A percentile compares a stretch with the other conserved stretches of the same genome.
Evolutionary conservation across 2,797 vertebrate species (phyloP).

Genomic region (Lutjanus argentimaculatus): DNA sequence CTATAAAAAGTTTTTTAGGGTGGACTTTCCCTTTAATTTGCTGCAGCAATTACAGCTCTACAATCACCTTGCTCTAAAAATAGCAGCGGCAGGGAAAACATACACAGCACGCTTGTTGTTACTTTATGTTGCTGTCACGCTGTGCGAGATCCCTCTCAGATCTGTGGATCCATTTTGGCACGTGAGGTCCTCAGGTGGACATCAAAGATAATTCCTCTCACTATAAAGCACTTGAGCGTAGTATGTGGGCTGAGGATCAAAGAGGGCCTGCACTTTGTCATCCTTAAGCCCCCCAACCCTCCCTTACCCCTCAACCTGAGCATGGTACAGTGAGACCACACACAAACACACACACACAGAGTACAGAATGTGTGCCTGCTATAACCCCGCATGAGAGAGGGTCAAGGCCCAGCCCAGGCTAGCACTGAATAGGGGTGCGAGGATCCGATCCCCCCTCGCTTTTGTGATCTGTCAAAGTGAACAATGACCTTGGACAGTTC

Average conservation of each 20-base stretch:
- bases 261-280: slow-evolving; percentile 75
- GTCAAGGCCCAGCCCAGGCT: slow-evolving; percentile 52
- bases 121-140: background rate
- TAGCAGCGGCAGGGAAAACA: background rate
- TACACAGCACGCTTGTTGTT: background rate
- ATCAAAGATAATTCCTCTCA: slow-evolving; percentile 68
- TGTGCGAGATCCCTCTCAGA: slow-evolving; percentile 28
- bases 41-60: slow-evolving; percentile 20
- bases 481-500: slow-evolving; percentile 75
- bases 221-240: slow-evolving; percentile 55
- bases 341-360: slow-evolving; percentile 58
- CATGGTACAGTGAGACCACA: slow-evolving; percentile 67
- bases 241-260: slow-evolving; percentile 76
- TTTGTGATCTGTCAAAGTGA: slow-evolving; percentile 70
- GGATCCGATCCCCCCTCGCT: slow-evolving; percentile 35
- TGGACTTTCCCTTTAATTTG: slow-evolving; percentile 40
- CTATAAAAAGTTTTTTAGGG: background rate
- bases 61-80: slow-evolving; percentile 1
- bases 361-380: slow-evolving; percentile 39
- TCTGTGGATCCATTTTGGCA: slow-evolving; percentile 36
- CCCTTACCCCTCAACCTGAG: slow-evolving; percentile 16
- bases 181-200: slow-evolving; percentile 67
- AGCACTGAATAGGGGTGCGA: slow-evolving; percentile 52
- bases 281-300: slow-evolving; percentile 49
- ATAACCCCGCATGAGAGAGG: slow-evolving; percentile 34